Evolutionary conservation across 2,888 invertebrate species (phyloP), one percentile per base, ranked within the genome.

Genomic region (Thera obeliscata): DNA sequence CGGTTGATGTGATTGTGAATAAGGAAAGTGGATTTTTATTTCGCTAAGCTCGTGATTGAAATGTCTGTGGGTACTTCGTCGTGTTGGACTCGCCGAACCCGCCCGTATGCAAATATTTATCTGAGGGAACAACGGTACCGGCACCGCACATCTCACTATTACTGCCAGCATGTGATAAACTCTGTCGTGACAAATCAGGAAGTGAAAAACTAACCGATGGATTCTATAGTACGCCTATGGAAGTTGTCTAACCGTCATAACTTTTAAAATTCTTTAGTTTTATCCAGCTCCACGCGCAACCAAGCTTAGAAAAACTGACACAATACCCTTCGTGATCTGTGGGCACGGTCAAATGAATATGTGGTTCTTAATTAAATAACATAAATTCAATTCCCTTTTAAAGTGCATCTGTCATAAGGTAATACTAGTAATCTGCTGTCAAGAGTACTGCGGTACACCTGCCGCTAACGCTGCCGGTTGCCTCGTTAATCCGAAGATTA

Each of bases 1-100:
- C 56, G 38, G 63, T 50, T 61, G 58, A 66, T 22, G 22, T 22
- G 22, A 22, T 22, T 61, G 67, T 66, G 67, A 65, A 67, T 67
- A 65, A 60, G 55, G 59, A 67, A 58, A 64, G 60, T 61, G 35
- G 65, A 56, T 69, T 66, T 65, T 62, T 73, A 59, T 70, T 68
- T 71, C 65, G 59, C 61, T 67, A 65, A 63, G 68, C 57, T 54
- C 56, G 72, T 77, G 77, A 79, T 78, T 77, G 74, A 76, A 78
- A 75, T 76, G 73, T 56, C 43, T 36, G 35, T 75, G 66, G 69
- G 71, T 66, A 59, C 57, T 61, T 48, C 41, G 43, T 56, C 56
- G 41, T 7, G 8, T 38, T 33, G 52, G 43, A 2, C 43, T 46
- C 43, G 9, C 33, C 12, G 22, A 12, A 6, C 50, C 22, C 12